Evolutionary conservation across 2,113 vertebrate genomes (phyloP), one percentile per base, ranked within the genome.

Genomic region (Eira barbara): DNA sequence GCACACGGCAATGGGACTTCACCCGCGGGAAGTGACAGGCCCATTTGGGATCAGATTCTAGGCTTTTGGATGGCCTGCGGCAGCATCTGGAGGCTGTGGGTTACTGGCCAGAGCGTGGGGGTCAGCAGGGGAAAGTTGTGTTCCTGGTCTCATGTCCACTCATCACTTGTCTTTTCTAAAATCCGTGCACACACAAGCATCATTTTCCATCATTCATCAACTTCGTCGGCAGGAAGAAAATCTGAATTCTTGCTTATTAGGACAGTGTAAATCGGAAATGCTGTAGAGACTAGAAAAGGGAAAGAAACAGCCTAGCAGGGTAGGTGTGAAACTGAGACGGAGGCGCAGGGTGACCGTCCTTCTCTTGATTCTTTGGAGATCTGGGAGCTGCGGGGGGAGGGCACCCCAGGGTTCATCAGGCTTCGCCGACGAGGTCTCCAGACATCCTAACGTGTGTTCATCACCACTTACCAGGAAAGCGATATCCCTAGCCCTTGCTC

Each of bases 1-100:
- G 4, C 1, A 0, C 3, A 0, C 15, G 36, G 31, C 63, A 1
- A 0, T 13, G 49, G 29, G 23, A 1, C 55, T 6, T n/a, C 7
- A 7, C 42, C 23, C 2, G 0, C 13, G 6, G 82, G 23, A 36
- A 65, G 67, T 10, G 14, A 23, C 6, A 49, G 59, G 14, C 6
- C 69, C 18, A 0, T 29, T 20, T 15, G 65, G 31, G 2, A 7
- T 80, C 4, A 0, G 12, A 12, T 1, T 34, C 90, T 49, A 1
- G 65, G 7, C 45, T 47, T 57, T 27, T 1, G 3, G 39, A 2
- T 31, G 21, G 45, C 29, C 8, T 27, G 4, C 0, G 20, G 36
- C 4, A 1, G 1, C 27, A 4, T 25, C 18, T n/a, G 49, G 52
- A 69, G 63, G 34, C 47, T 4, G 4, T 0, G 25, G 36, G 17